Evolutionary conservation across 2,113 vertebrate genomes (phyloP).

Genomic region (Elachura formosa): DNA sequence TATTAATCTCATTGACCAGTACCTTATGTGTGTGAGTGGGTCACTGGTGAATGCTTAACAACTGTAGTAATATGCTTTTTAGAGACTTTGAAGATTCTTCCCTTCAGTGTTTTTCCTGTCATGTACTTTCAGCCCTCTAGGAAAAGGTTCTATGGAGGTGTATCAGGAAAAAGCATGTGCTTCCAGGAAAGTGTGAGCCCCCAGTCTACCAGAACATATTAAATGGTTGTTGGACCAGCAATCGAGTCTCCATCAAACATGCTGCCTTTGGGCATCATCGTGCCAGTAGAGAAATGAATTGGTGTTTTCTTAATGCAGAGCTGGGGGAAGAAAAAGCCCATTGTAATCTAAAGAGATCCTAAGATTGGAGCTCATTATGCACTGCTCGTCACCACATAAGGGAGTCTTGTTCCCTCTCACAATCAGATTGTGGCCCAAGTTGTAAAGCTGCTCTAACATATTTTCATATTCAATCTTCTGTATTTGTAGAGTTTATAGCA

Average conservation of each 20-base stretch:
- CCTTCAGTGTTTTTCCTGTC: not conserved
- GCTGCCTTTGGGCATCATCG: slow-evolving; percentile 1
- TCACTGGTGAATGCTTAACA: not conserved
- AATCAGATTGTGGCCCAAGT: slow-evolving; percentile 29
- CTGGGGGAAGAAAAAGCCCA: slow-evolving; percentile 32
- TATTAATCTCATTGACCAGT: not conserved
- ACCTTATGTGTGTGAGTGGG: not conserved
- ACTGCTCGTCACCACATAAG: not conserved
- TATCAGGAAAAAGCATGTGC: not conserved
- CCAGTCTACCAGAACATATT: not conserved
- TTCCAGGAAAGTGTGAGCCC: not conserved
- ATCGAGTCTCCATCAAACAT: not conserved
- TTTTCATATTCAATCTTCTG: not conserved
- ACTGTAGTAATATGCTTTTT: not conserved
- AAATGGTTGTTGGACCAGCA: not conserved
- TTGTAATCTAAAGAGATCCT: not conserved
- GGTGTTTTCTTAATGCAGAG: not conserved
- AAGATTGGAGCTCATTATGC: slow-evolving; percentile 7
- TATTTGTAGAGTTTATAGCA: slow-evolving; percentile 41
- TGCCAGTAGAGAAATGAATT: not conserved
- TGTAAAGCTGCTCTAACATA: slow-evolving; percentile 37
- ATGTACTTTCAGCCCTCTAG: not conserved
- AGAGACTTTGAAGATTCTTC: not conserved
- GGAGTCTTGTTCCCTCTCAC: slow-evolving; percentile 43
- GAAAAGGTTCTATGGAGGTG: not conserved